Conservation (phyloP, 2,888 invertebrate species). For the Pogonocherus hispidulus region DNA sequence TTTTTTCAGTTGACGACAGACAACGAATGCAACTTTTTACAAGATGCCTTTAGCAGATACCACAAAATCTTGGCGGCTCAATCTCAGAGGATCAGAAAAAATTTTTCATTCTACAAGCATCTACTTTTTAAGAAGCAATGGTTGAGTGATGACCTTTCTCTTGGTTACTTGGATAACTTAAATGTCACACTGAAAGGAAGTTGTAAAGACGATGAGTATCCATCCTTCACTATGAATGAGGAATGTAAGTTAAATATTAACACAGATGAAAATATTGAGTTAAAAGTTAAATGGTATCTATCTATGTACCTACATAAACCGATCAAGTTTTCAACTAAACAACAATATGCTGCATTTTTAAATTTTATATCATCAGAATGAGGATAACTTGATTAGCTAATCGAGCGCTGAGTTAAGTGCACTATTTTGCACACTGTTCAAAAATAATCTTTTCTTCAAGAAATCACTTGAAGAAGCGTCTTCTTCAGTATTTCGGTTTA, state of each 20-base stretch:
- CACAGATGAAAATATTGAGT: too few relatives aligned
- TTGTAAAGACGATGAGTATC: constrained; percentile 75
- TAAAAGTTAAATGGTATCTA: too few relatives aligned
- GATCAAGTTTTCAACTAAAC: too few relatives aligned
- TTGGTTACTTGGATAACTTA: constrained; percentile 70
- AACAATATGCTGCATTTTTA: too few relatives aligned
- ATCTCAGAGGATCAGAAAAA: constrained; percentile 11
- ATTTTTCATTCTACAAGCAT: constrained; percentile 25
- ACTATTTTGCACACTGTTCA: too few relatives aligned
- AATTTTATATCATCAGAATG: too few relatives aligned
- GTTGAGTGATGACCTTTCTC: constrained; percentile 48
- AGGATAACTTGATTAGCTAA: too few relatives aligned
- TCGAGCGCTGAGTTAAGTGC: too few relatives aligned
- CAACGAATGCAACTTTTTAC: constrained; percentile 43
- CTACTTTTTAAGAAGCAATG: constrained; percentile 39
- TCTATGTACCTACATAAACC: too few relatives aligned
- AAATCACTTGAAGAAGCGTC: too few relatives aligned
- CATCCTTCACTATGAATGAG: constrained; percentile 82
- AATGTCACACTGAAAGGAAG: constrained; percentile 72
- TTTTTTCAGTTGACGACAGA: constrained; percentile 37
- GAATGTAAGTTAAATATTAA: constrained; percentile 73
- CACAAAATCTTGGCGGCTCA: constrained; percentile 50
- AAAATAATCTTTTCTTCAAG: too few relatives aligned
- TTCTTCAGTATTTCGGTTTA: too few relatives aligned
- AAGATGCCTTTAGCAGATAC: constrained; percentile 54